Evolutionary conservation across 2,113 vertebrate species (phyloP), one percentile per base, ranked within the genome.

Genomic region (Phainopepla nitens): DNA sequence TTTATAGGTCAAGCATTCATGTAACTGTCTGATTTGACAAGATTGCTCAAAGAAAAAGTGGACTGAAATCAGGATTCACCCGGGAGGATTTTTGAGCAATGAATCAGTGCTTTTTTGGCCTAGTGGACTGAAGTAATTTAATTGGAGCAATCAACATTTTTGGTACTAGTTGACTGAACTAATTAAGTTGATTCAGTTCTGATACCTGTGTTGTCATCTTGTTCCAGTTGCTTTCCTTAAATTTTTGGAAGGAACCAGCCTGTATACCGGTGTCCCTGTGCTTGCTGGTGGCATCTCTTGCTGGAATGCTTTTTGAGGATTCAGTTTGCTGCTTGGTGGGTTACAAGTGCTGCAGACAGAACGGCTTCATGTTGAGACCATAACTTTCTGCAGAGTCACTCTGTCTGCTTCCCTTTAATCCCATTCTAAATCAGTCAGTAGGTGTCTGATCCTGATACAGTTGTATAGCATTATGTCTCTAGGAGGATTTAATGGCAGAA

Each of bases 71-170:
- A 8, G 41, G 22, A 42, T 86, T 91, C 87, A 42, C n/a, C 36
- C 27, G 6, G 28, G 50, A 83, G 47, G 13, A 68, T 75, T 93
- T 90, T 61, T 92, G 71, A 86, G 68, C 66, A 83, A 47, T 69
- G 66, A 92, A 61, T 90, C 35, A 33, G 11, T 80, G 61, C 47
- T 33, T 80, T 83, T 94, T 83, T 90, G 33, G 42, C 47, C 56
- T 89, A 70, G 13, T 56, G 72, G 47, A 58, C 60, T 78, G 76
- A 60, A 94, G 75, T 87, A 93, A 91, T 87, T 93, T 91, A 90
- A 88, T 94, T 65, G 81, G 27, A 73, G 39, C 35, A 73, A 54
- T 70, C 73, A 79, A 36, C 16, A 28, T 87, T 72, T 84, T 76
- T 91, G 78, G 24, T 82, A 49, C 18, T 65, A 53, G 15, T 29